Evolutionary conservation across 2,113 vertebrate species (phyloP).

Genomic region (Cariama cristata): DNA sequence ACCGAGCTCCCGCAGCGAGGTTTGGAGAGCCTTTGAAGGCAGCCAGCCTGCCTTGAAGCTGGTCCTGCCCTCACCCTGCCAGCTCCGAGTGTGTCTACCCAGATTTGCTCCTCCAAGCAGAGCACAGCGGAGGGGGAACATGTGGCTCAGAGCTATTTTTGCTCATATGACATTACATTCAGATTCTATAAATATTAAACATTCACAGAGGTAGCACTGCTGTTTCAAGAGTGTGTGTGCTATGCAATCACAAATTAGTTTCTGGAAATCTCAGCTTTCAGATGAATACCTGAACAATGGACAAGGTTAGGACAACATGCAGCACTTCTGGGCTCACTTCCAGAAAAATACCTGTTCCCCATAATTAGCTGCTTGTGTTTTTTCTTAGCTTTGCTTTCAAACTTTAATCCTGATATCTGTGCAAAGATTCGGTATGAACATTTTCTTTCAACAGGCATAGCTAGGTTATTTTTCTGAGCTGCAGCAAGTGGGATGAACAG

Average conservation of each 20-base stretch:
- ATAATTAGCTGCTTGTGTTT: neutral
- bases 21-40: neutral
- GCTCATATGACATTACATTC: constrained; percentile 53
- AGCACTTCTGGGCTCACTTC: neutral
- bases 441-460: neutral
- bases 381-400: neutral
- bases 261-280: constrained; percentile 41
- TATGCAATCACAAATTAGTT: constrained; percentile 20
- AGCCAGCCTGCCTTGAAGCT: constrained; percentile 34
- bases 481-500: neutral
- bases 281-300: constrained; percentile 35
- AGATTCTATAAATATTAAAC: constrained; percentile 64
- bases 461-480: constrained; percentile 22
- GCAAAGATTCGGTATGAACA: neutral
- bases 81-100: neutral
- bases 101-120: constrained; percentile 13
- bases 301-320: constrained; percentile 22
- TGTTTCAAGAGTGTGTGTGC: constrained; percentile 44
- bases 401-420: neutral
- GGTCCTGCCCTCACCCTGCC: constrained; percentile 49
- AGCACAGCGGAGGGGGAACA: constrained; percentile 11
- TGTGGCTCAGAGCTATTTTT: constrained; percentile 65
- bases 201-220: neutral
- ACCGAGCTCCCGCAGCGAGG: neutral
- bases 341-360: constrained; percentile 34